Conservation (phyloP, 2,888 invertebrate genomes). For the Elmis aenea region DNA sequence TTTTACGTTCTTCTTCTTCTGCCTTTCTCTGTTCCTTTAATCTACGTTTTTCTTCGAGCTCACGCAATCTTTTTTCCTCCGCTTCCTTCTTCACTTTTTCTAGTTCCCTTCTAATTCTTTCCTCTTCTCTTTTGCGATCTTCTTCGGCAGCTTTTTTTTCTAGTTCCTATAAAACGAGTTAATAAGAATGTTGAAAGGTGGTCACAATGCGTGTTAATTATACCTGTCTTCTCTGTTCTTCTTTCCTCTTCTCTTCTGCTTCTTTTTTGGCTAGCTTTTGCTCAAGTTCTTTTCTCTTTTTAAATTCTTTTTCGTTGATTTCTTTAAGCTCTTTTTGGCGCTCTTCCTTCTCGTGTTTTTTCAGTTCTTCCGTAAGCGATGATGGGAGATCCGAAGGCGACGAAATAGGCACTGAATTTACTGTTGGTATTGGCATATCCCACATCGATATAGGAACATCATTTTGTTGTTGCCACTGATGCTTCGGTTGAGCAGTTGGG, state of each 20-base stretch:
- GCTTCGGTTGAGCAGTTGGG: constrained; percentile 23
- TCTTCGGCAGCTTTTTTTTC: constrained; percentile 51
- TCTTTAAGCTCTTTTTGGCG: constrained; percentile 34
- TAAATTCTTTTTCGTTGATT: constrained; percentile 47
- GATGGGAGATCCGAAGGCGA: constrained; percentile 11
- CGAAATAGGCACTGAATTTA: constrained; percentile 17
- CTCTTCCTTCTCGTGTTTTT: constrained; percentile 25
- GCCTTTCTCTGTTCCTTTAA: constrained; percentile 45
- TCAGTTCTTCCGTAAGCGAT: constrained; percentile 9
- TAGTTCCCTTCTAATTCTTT: constrained; percentile 50
- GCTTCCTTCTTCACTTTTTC: constrained; percentile 50
- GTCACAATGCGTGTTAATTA: neutral
- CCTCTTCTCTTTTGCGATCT: constrained; percentile 51
- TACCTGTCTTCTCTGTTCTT: constrained; percentile 47
- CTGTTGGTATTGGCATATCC: constrained; percentile 33
- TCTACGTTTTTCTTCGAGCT: constrained; percentile 51
- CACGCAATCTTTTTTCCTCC: constrained; percentile 48
- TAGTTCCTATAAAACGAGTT: constrained; percentile 41
- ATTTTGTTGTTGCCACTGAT: constrained; percentile 24
- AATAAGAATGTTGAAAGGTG: neutral
- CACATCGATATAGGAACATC: constrained; percentile 39
- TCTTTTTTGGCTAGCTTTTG: constrained; percentile 49
- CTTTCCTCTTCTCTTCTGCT: constrained; percentile 49
- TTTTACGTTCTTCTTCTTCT: constrained; percentile 47
- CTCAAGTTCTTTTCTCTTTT: constrained; percentile 48